These are phyloP conservation scores for Scolanthus callimorphus DNA, from an alignment of 92 coral and sea anemone genomes.

Conservation along the genomic window DNA sequence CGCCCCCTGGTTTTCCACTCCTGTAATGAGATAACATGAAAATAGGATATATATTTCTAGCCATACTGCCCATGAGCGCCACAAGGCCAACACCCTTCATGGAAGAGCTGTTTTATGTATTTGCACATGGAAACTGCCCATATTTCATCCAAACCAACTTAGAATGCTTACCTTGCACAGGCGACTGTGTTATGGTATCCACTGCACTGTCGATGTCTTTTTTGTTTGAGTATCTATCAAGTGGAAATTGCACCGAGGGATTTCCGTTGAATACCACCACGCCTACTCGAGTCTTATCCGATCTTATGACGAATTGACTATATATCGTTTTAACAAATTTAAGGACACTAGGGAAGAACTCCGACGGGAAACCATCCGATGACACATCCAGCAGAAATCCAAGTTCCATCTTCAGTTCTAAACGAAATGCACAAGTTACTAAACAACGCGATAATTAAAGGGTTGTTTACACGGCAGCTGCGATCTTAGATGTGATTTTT, in stretches of 20 bases:
- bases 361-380: slow-evolving; percentile 27
- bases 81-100: no score
- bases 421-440: not conserved
- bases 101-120: no score
- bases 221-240: slow-evolving; percentile 47
- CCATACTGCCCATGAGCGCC: no score
- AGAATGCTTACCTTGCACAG: no score
- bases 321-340: slow-evolving; percentile 48
- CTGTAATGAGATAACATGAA: no score
- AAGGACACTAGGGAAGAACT: slow-evolving; percentile 45
- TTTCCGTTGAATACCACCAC: slow-evolving; percentile 43
- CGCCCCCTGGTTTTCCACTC: no score
- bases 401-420: slow-evolving; percentile 69
- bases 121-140: no score
- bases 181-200: slow-evolving; percentile 26
- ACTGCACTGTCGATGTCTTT: slow-evolving; percentile 40
- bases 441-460: no score
- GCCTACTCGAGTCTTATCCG: slow-evolving; percentile 63
- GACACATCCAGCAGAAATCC: slow-evolving; percentile 56
- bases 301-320: slow-evolving; percentile 41
- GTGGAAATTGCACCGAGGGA: slow-evolving; percentile 27
- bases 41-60: no score
- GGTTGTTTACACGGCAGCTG: no score
- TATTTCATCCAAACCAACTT: no score
- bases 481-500: no score